A percentile compares a stretch with the other conserved stretches of the same genome.
phyloP scores from a whole-genome alignment of 2,113 vertebrate species.

The Haemorhous mexicanus region DNA sequence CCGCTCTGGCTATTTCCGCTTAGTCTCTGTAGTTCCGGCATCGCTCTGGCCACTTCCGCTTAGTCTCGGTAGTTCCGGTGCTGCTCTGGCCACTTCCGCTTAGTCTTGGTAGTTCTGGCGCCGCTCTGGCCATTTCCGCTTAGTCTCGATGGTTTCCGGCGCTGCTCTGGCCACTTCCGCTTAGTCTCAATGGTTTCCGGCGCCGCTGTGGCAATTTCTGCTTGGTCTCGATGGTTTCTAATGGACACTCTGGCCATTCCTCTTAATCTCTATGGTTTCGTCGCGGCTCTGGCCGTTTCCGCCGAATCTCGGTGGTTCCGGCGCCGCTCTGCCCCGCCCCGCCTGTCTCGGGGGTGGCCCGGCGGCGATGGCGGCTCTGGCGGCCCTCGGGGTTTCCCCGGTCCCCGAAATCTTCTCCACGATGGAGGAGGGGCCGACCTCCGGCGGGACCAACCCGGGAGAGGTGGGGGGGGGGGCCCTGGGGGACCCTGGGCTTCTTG shows the following conservation, averaged over 20 bases:
- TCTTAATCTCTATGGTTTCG: too few relatives aligned
- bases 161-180: too few relatives aligned
- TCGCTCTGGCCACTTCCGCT: neutral
- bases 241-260: neutral
- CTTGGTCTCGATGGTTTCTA: neutral
- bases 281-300: too few relatives aligned
- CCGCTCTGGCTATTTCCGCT: too few relatives aligned
- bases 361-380: neutral
- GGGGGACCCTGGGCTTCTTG: neutral
- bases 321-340: neutral
- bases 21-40: fast-evolving
- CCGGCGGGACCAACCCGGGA: neutral
- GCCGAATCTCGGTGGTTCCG: too few relatives aligned
- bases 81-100: too few relatives aligned
- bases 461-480: neutral
- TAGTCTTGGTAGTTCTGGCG: too few relatives aligned
- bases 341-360: neutral
- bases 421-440: neutral
- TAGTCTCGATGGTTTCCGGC: too few relatives aligned
- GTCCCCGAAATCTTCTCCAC: neutral
- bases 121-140: too few relatives aligned
- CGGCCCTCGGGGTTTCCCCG: neutral
- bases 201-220: neutral
- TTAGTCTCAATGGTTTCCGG: too few relatives aligned
- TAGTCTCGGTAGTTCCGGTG: too few relatives aligned